Evolutionary conservation across 2,888 invertebrate species (phyloP).

Genomic region (Gortyna flavago): DNA sequence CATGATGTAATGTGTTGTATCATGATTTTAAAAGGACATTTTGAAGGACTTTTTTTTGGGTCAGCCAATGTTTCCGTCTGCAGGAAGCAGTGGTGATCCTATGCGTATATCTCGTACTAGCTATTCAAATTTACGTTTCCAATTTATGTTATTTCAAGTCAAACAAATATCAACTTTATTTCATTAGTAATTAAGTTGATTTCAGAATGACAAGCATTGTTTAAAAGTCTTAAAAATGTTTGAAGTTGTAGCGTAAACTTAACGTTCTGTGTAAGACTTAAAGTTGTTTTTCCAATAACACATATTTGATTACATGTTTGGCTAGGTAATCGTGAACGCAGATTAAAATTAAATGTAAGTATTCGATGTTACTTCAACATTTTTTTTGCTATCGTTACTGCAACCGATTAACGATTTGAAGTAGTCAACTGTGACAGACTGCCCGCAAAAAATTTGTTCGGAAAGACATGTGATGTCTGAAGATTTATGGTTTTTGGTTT

Average conservation of each 20-base stretch:
- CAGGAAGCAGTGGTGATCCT: neutral
- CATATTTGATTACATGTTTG: too few relatives aligned
- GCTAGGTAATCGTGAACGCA: too few relatives aligned
- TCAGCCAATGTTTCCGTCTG: neutral
- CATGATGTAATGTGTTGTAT: conserved; percentile 43
- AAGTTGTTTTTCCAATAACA: too few relatives aligned
- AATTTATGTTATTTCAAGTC: too few relatives aligned
- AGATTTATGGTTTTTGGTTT: neutral
- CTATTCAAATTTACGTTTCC: too few relatives aligned
- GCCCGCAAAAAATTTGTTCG: neutral
- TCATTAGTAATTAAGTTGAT: too few relatives aligned
- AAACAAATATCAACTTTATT: too few relatives aligned
- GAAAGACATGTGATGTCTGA: neutral
- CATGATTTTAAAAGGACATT: conserved; percentile 24
- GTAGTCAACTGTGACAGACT: neutral
- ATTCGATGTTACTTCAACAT: neutral
- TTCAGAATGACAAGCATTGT: too few relatives aligned
- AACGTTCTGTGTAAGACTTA: too few relatives aligned
- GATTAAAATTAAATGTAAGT: too few relatives aligned
- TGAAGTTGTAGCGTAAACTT: too few relatives aligned
- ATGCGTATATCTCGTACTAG: neutral
- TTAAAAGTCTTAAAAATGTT: too few relatives aligned
- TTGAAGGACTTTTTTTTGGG: conserved; percentile 28
- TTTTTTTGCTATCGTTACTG: neutral
- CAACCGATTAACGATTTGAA: neutral